Base-by-base conservation (phyloP, 2,888 invertebrate genomes). In the Galerucella nymphaeae region DNA sequence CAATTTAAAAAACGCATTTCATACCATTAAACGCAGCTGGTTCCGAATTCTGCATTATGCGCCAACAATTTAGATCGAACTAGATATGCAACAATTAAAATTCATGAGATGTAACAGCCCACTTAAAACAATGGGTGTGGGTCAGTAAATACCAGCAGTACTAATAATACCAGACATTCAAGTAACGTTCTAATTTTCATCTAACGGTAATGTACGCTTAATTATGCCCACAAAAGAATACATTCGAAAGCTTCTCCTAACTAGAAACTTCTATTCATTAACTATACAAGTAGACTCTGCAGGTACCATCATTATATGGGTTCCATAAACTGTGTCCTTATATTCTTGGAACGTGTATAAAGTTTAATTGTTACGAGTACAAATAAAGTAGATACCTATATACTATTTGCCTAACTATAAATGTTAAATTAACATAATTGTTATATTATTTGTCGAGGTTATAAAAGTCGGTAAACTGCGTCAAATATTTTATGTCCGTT, bases 251-350 rank as follows among this genome's bases (percentile, higher is more conserved):
- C 63, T 45, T 20, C 48, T 14, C 23, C 8, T 38, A 63, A 45
- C 42, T 14, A 62, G 20, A 45, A 63, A 53, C 53, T 16, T 53
- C 53, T 20, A 63, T 63, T 63, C 45, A 63, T 63, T 63, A 38
- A 18, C 38, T 41, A 38, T 38, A n/a, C 16, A 41, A 42, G 61
- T 62, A 38, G 30, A 42, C 18, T 18, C 61, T 63, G 63, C 63
- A 63, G 63, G 63, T 63, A 63, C 63, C 63, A 63, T 63, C 63
- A 63, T 63, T 63, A 63, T 63, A 63, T 63, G 42, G 45, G 41
- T 20, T 20, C 63, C 20, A 62, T 42, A 42, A 62, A 62, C 42
- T 41, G 11, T 42, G 38, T 38, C 45, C 63, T 63, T 20, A 18
- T 45, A 16, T 63, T 45, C 45, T 63, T 13, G 5, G 63, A 63